Evolutionary conservation across 2,113 vertebrate species (phyloP), one percentile per base, ranked within the genome.

Genomic region (Fregetta grallaria): DNA sequence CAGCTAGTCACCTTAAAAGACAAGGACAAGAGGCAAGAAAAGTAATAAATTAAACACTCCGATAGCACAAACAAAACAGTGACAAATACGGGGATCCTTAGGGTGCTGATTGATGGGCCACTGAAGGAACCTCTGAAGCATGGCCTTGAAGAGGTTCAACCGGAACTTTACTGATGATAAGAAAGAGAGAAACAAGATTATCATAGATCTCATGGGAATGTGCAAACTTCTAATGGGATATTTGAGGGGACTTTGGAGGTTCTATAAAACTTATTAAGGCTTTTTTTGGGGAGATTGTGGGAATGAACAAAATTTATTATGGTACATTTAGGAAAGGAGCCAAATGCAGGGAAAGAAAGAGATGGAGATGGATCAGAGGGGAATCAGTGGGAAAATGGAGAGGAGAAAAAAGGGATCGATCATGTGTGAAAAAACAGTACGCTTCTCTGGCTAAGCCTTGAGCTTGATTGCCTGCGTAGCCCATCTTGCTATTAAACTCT

Each of bases 371-470:
- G 49, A 47, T 55, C 52, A 50, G 47, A 45, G 59, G 68, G 15
- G 10, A 75, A 75, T 12, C 22, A 75, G 11, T 23, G 20, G 34
- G 19, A 52, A 56, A 68, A 67, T 11, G 4, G 23, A 65, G 22
- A 63, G 25, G n/a, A 62, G 15, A n/a, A 49, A 36, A 81, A 77
- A 81, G 17, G 3, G 3, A 4, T 62, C 0, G 0, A 9, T 42
- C 7, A 1, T 18, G 20, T 50, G 22, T 59, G 40, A 79, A 90
- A 42, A 10, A 68, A 68, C 30, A 19, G 7, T n/a, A 9, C 1
- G 0, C 8, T 62, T 65, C 22, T 53, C 59, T 77, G 23, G 17
- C 45, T 59, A 77, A 65, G 27, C 3, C 30, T 25, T 50, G 59
- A 36, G 8, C 38, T 58, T 81, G 42, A 42, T 36, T 70, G 19